Evolutionary conservation across 2,888 invertebrate species (phyloP).

Genomic region (Eupithecia pulchellata): DNA sequence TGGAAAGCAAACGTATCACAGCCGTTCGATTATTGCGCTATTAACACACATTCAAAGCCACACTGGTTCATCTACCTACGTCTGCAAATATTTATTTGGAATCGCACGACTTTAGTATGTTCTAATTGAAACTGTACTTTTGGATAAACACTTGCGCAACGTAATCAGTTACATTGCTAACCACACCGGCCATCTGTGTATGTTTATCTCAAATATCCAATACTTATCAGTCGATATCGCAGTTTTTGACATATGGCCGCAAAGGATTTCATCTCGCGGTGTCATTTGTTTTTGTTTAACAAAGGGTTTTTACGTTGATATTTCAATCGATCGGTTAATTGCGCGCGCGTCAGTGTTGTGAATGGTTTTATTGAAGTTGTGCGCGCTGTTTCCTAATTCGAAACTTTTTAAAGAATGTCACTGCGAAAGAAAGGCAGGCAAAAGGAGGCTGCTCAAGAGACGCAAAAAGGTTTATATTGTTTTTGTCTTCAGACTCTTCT

Average conservation of each 20-base stretch:
- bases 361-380: constrained; percentile 73
- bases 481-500: neutral
- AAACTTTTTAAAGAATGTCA: constrained; percentile 78
- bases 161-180: constrained; percentile 56
- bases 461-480: constrained; percentile 53
- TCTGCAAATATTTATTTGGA: constrained; percentile 48
- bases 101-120: constrained; percentile 47
- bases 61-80: constrained; percentile 53
- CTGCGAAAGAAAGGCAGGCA: constrained; percentile 83
- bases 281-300: constrained; percentile 55
- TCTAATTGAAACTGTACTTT: constrained; percentile 58
- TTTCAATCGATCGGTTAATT: constrained; percentile 34
- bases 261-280: constrained; percentile 57
- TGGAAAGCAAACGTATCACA: constrained; percentile 15
- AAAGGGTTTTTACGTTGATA: constrained; percentile 35
- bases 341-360: constrained; percentile 47
- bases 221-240: constrained; percentile 76
- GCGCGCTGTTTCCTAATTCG: constrained; percentile 77
- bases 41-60: constrained; percentile 13
- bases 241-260: constrained; percentile 67
- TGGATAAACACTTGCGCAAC: constrained; percentile 63
- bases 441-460: constrained; percentile 74
- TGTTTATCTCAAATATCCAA: constrained; percentile 77
- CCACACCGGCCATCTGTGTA: constrained; percentile 68
- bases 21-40: constrained; percentile 17